phyloP scores from a whole-genome alignment of 1,140 invertebrate genomes.

The Drosophila auraria region DNA sequence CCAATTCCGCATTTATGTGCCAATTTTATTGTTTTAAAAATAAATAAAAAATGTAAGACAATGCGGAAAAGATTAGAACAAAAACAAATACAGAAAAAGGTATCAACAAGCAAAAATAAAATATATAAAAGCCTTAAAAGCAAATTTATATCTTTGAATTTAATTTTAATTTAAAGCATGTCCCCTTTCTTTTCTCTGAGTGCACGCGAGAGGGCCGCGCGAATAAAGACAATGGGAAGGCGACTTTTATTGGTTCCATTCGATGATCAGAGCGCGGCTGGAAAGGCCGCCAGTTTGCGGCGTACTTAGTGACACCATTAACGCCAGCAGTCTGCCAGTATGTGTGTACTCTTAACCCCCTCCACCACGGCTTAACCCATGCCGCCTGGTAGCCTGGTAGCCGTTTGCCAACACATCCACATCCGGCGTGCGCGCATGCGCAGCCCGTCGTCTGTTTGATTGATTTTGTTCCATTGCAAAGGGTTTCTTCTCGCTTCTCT shows the following conservation, averaged over 20 bases:
- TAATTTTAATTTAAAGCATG: too few species aligned
- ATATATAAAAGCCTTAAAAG: too few species aligned
- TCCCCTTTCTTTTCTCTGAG: conserved; percentile 2
- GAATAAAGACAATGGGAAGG: conserved; percentile 80
- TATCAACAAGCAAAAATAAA: too few species aligned
- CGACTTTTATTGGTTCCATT: conserved; percentile 85
- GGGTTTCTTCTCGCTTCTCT: conserved; percentile 30
- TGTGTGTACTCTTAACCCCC: conserved; percentile 13
- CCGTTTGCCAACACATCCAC: conserved; percentile 64
- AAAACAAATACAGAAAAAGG: too few species aligned
- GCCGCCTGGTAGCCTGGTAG: conserved; percentile 20
- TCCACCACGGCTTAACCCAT: background rate
- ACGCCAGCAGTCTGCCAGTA: conserved; percentile 27
- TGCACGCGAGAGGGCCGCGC: conserved; percentile 60
- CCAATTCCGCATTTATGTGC: too few species aligned
- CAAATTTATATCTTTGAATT: too few species aligned
- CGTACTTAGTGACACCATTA: conserved; percentile 84
- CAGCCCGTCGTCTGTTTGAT: conserved; percentile 68
- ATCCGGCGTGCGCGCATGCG: conserved; percentile 77
- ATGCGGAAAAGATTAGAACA: too few species aligned
- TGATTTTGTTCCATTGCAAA: conserved; percentile 77
- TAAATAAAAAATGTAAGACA: too few species aligned
- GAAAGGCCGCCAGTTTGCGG: conserved; percentile 63
- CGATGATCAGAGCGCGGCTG: conserved; percentile 73
- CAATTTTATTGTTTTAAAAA: too few species aligned